A percentile compares a stretch with the other conserved stretches of the same genome.
Conservation (phyloP, 2,113 vertebrate species). For the Leucoraja erinaceus region DNA sequence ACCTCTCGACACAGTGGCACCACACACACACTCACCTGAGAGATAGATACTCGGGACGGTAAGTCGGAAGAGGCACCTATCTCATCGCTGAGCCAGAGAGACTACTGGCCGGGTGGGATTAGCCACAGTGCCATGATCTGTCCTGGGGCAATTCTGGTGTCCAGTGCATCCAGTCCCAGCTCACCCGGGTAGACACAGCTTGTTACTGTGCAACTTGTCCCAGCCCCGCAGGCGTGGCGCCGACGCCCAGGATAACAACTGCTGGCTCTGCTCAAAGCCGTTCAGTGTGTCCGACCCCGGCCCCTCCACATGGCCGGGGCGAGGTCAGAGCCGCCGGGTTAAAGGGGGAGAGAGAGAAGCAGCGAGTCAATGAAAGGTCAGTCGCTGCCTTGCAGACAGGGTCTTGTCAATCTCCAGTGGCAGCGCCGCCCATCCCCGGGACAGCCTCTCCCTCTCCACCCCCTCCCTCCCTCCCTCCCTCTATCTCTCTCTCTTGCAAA, state of each 20-base stretch:
- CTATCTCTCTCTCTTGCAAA: not conserved
- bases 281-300: not conserved
- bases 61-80: too few relatives aligned
- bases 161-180: too few relatives aligned
- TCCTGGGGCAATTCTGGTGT: too few relatives aligned
- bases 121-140: too few relatives aligned
- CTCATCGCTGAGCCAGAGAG: too few relatives aligned
- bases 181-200: too few relatives aligned
- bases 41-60: too few relatives aligned
- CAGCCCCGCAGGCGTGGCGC: not conserved
- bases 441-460: not conserved
- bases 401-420: not conserved
- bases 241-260: not conserved
- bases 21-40: too few relatives aligned
- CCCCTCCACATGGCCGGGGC: not conserved
- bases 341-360: too few relatives aligned
- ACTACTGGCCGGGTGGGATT: too few relatives aligned
- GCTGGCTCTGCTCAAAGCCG: not conserved
- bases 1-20: too few relatives aligned
- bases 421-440: not conserved
- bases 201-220: not conserved
- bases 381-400: not conserved
- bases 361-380: not conserved
- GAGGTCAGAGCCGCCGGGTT: not conserved
- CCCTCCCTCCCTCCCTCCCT: not conserved